Conservation (phyloP, 1,140 invertebrate genomes). For the Drosophila funebris region DNA sequence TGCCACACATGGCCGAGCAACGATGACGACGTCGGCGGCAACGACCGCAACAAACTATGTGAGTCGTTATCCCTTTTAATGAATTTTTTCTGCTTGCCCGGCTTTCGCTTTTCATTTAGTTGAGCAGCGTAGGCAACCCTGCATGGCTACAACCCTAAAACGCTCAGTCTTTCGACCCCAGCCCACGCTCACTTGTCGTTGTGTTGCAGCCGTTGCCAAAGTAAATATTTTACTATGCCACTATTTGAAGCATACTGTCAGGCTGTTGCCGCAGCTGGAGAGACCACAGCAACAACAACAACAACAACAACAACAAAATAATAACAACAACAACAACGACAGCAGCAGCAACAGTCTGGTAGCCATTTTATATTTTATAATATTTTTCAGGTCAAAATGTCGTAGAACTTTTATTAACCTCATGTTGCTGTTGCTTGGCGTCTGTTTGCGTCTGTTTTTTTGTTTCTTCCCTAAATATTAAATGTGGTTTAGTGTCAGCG, state of each 20-base stretch:
- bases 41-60: conserved; percentile 56
- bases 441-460: conserved; percentile 35
- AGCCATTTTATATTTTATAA: conserved; percentile 79
- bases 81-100: conserved; percentile 70
- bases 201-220: conserved; percentile 68
- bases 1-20: conserved; percentile 18
- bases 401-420: conserved; percentile 80
- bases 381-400: conserved; percentile 79
- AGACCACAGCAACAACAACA: conserved; percentile 44
- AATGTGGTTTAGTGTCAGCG: conserved; percentile 59
- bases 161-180: conserved; percentile 7
- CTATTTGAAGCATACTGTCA: conserved; percentile 74
- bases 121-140: conserved; percentile 12
- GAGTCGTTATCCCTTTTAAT: conserved; percentile 81
- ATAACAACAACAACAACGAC: conserved; percentile 9
- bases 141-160: conserved; percentile 41
- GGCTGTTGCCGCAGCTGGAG: conserved; percentile 67
- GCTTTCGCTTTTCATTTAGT: conserved; percentile 58
- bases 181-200: conserved; percentile 47
- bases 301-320: conserved; percentile 26
- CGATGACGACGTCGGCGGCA: neutral
- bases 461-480: conserved; percentile 44
- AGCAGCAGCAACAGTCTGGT: conserved; percentile 62
- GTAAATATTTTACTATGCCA: conserved; percentile 80
- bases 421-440: conserved; percentile 23